Base-by-base conservation (phyloP, 2,888 invertebrate genomes). In the Drosophila ustulata region DNA sequence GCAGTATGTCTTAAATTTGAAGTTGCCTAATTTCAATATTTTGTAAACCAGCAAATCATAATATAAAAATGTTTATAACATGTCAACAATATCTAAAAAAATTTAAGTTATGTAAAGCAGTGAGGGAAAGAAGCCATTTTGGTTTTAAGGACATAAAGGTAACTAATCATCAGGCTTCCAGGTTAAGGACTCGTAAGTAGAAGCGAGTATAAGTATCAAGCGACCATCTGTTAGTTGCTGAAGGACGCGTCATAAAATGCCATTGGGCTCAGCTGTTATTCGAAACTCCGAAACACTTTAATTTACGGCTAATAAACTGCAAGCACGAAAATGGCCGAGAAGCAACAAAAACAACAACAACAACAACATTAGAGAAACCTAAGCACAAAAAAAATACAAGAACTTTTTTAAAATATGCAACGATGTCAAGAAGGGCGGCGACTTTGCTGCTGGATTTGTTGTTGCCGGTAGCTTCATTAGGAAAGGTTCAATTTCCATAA, bases 351-450 rank as follows among this genome's bases (percentile, higher is more conserved):
- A 46, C 50, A 50, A 41, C 53, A 65, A 65, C 7, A 71, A 71
- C 58, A 47, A 66, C 39, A 51, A 43, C n/a, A 41, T n/a, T 8
- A 58, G 49, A 18, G 41, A 41, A 23, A 5, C 28, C 28, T 5
- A 43, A 43, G 45, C 62, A 51, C 18, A 32, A 18, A 11, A 9
- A 30, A 25, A 37, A 37, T n/a, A 41, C n/a, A 37, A 9, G 68
- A 89, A 88, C 83, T 83, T 85, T 83, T 84, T 89, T 85, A 88
- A 89, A 88, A 82, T 89, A 86, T 88, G 89, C 89, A 82, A 63
- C 78, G 64, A 47, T 59, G 65, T 59, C 59, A 71, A 68, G 46
- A 57, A 59, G 49, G 73, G 39, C 34, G 41, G 37, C 26, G 49
- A 45, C 41, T 65, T 41, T 43, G 30, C 34, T 43, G 9, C 25